Evolutionary conservation across 2,888 invertebrate genomes (phyloP).

Genomic region (Theretra japonica): DNA sequence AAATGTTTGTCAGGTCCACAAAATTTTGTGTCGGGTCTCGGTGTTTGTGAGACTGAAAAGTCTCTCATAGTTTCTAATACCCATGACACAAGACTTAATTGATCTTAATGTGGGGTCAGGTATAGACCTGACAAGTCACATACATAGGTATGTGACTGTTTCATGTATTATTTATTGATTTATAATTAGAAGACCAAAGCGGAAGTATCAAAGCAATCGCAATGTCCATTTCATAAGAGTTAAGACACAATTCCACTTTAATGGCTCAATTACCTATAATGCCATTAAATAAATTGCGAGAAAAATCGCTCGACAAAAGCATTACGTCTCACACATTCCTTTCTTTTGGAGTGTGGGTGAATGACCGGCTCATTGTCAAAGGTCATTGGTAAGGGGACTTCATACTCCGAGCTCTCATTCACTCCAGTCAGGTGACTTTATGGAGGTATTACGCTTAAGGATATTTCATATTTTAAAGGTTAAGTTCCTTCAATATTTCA

Average conservation of each 20-base stretch:
- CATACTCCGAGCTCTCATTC: conserved; percentile 22
- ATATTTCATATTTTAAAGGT: background rate
- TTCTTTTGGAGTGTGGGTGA: conserved; percentile 17
- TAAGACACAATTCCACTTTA: background rate
- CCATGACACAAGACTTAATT: too few relatives aligned
- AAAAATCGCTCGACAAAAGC: conserved; percentile 14
- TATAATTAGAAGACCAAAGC: too few relatives aligned
- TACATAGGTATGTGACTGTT: too few relatives aligned
- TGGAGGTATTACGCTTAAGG: background rate
- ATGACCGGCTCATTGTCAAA: conserved; percentile 28
- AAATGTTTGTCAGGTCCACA: too few relatives aligned
- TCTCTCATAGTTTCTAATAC: too few relatives aligned
- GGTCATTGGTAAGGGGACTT: conserved; percentile 25
- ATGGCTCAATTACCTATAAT: background rate
- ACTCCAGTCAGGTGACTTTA: conserved; percentile 19
- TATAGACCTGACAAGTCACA: too few relatives aligned
- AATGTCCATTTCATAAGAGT: background rate
- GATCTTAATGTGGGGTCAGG: too few relatives aligned
- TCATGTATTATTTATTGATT: too few relatives aligned
- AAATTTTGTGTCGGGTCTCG: too few relatives aligned
- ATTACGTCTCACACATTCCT: conserved; percentile 1
- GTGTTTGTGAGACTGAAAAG: too few relatives aligned
- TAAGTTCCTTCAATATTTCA: background rate
- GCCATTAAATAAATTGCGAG: background rate
- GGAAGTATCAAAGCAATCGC: too few relatives aligned